Evolutionary conservation across 2,113 vertebrate species (phyloP).

Genomic region (Bujurquina vittata): DNA sequence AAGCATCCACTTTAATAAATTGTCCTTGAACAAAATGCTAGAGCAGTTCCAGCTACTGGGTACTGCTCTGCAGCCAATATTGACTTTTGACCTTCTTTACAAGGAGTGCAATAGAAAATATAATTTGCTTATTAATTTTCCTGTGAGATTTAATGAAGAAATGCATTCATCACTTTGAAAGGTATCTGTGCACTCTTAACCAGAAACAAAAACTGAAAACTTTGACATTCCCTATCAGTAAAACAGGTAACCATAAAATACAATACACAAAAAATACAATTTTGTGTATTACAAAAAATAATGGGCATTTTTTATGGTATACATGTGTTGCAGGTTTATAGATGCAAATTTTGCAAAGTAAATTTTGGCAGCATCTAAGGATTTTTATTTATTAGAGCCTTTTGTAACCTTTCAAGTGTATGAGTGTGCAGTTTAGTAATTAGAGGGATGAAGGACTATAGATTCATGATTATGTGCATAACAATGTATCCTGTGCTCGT

Average conservation of each 20-base stretch:
- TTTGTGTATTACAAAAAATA: too few species aligned
- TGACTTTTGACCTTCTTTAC: slow-evolving; percentile 21
- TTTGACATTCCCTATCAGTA: neutral
- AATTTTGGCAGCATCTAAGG: slow-evolving; percentile 15
- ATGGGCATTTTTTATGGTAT: neutral
- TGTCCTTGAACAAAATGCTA: neutral
- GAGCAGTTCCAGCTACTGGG: neutral
- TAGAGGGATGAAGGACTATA: neutral
- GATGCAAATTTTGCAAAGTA: slow-evolving; percentile 12
- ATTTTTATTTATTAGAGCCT: slow-evolving; percentile 5
- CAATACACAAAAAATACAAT: neutral
- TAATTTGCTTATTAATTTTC: slow-evolving; percentile 6
- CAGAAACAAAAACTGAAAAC: neutral
- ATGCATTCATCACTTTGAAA: neutral
- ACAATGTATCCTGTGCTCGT: neutral
- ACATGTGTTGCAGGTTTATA: slow-evolving; percentile 31
- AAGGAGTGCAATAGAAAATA: slow-evolving; percentile 11
- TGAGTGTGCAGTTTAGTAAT: slow-evolving; percentile 1
- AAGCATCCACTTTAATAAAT: slow-evolving; percentile 10
- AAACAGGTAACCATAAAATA: slow-evolving; percentile 2
- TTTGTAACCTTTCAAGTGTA: slow-evolving; percentile 6
- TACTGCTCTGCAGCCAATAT: slow-evolving; percentile 10
- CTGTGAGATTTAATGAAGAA: neutral
- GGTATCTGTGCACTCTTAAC: neutral
- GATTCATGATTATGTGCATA: neutral